These are phyloP conservation scores for Pipa parva DNA, from an alignment of 2,113 vertebrate genomes.

Conservation along the genomic window DNA sequence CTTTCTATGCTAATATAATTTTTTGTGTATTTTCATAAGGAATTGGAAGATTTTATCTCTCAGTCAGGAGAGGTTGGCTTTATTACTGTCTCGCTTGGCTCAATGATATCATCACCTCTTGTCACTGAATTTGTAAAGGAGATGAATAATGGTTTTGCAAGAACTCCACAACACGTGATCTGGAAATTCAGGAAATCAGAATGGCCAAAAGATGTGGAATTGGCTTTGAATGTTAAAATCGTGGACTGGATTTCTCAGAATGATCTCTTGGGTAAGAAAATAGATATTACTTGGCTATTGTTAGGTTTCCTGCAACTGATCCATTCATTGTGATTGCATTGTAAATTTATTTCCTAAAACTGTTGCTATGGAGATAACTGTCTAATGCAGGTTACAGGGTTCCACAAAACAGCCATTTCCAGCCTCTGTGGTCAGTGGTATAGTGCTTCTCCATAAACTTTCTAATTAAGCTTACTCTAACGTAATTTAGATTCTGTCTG, in stretches of 20 bases:
- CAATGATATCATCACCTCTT: slow-evolving; percentile 50
- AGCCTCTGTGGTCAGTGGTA: too few species aligned
- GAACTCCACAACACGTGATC: slow-evolving; percentile 54
- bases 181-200: slow-evolving; percentile 48
- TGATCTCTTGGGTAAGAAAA: slow-evolving; percentile 47
- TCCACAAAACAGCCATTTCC: too few species aligned
- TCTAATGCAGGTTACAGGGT: too few species aligned
- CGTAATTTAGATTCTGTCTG: too few species aligned
- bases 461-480: too few species aligned
- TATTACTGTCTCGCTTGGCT: slow-evolving; percentile 55
- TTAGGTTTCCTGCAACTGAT: too few species aligned
- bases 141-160: slow-evolving; percentile 52
- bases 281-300: too few species aligned
- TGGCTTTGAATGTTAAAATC: slow-evolving; percentile 47
- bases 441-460: too few species aligned
- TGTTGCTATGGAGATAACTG: too few species aligned
- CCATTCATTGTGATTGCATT: too few species aligned
- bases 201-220: slow-evolving; percentile 48
- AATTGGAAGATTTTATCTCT: slow-evolving; percentile 56
- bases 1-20: too few species aligned
- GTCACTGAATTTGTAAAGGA: slow-evolving; percentile 47
- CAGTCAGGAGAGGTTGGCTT: slow-evolving; percentile 54
- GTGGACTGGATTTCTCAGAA: slow-evolving; percentile 51
- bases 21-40: slow-evolving; percentile 45
- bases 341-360: too few species aligned